These are phyloP conservation scores for Altica lythri DNA, from an alignment of 2,888 invertebrate species.

Conservation along the genomic window DNA sequence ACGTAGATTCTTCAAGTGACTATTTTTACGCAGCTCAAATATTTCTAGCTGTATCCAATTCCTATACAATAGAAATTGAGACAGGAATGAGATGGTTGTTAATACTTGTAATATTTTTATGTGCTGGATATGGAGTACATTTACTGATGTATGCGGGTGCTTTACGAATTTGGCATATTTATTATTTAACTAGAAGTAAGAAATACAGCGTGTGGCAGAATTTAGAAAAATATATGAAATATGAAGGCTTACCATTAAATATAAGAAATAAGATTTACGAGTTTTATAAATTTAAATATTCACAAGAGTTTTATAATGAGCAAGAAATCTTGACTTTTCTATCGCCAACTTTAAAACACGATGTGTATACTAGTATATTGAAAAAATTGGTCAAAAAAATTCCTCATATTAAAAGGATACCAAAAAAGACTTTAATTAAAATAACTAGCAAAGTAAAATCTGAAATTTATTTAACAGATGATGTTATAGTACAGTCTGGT, in stretches of 20 bases:
- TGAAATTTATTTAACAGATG: conserved; percentile 20
- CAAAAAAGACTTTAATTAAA: conserved; percentile 11
- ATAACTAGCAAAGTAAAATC: conserved; percentile 16
- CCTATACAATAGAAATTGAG: background rate
- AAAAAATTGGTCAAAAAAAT: conserved; percentile 51
- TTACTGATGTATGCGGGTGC: conserved; percentile 35
- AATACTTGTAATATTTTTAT: background rate
- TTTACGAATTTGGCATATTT: conserved; percentile 27
- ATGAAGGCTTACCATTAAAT: conserved; percentile 54
- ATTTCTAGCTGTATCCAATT: background rate
- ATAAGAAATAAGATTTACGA: conserved; percentile 51
- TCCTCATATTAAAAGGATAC: conserved; percentile 49
- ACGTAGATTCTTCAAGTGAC: background rate
- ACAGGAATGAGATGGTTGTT: background rate
- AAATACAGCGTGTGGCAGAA: conserved; percentile 47
- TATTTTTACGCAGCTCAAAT: background rate
- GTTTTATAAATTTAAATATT: conserved; percentile 55
- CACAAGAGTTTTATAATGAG: conserved; percentile 54
- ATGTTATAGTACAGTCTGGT: conserved; percentile 16
- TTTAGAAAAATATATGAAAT: conserved; percentile 56
- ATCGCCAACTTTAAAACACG: conserved; percentile 42
- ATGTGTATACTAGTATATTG: conserved; percentile 53
- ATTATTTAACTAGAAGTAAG: conserved; percentile 43
- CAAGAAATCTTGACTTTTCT: conserved; percentile 50
- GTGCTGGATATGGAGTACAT: conserved; percentile 2